Percentiles rank a stretch among this genome's conserved stretches.
Evolutionary conservation across 2,113 vertebrate genomes (phyloP).

Genomic region (Meleagris gallopavo): DNA sequence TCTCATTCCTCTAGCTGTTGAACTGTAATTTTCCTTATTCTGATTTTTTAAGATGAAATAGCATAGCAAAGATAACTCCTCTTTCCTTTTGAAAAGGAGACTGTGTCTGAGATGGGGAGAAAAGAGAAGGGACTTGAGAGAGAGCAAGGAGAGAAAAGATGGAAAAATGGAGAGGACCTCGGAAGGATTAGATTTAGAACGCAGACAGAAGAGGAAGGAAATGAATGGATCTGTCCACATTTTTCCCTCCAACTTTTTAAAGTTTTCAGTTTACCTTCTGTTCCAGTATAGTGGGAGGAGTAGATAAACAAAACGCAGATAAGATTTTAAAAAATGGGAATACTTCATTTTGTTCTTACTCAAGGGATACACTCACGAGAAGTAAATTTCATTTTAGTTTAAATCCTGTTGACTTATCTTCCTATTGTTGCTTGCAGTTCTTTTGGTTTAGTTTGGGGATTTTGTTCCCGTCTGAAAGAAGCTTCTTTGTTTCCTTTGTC

Average conservation of each 20-base stretch:
- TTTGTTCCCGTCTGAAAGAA: slow-evolving; percentile 6
- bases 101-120: not conserved
- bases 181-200: not conserved
- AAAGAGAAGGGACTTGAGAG: not conserved
- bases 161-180: not conserved
- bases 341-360: not conserved
- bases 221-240: not conserved
- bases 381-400: not conserved
- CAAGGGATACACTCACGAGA: not conserved
- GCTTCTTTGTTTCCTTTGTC: not conserved
- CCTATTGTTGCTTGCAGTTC: not conserved
- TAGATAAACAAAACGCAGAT: not conserved
- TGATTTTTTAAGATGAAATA: not conserved
- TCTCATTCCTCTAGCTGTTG: not conserved
- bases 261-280: not conserved
- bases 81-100: not conserved
- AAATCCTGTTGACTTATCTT: slow-evolving; percentile 10
- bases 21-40: not conserved
- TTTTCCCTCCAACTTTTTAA: rapidly evolving
- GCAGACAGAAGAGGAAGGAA: not conserved
- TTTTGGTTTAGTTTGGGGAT: not conserved
- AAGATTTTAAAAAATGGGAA: not conserved
- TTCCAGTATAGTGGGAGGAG: not conserved
- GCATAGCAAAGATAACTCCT: not conserved
- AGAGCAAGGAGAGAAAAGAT: not conserved